phyloP scores from a whole-genome alignment of 2,888 invertebrate genomes.

The Rhagonycha fulva region DNA sequence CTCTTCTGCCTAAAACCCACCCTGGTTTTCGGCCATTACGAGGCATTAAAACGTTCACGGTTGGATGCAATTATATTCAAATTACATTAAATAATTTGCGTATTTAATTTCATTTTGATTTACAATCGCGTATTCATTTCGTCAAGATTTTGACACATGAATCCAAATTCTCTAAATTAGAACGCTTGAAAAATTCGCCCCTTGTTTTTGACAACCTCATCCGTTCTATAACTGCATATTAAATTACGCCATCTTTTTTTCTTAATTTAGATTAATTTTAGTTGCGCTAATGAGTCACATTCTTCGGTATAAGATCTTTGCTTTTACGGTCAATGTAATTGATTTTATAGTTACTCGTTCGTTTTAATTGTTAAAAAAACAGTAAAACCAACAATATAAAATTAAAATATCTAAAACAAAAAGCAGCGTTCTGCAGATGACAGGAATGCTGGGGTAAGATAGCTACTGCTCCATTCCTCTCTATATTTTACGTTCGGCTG shows the following conservation, averaged over 20 bases:
- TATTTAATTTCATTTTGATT: not conserved
- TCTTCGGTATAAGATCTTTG: not conserved
- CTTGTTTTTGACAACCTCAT: not conserved
- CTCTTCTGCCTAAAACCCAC: not conserved
- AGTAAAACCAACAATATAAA: not conserved
- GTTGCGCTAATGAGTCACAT: not conserved
- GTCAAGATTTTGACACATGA: not conserved
- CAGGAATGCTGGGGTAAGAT: slow-evolving; percentile 15
- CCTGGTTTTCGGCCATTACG: not conserved
- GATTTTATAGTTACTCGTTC: not conserved
- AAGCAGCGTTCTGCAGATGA: slow-evolving; percentile 13
- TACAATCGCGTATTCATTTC: not conserved
- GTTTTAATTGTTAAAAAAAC: not conserved
- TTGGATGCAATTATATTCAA: not conserved
- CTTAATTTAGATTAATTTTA: not conserved
- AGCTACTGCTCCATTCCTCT: slow-evolving; percentile 9
- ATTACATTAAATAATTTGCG: not conserved
- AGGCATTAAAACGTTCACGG: not conserved
- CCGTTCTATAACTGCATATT: not conserved
- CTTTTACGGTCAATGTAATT: not conserved
- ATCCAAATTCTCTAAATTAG: not conserved
- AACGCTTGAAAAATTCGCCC: not conserved
- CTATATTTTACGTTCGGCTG: slow-evolving; percentile 9
- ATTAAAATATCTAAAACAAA: slow-evolving; percentile 2
- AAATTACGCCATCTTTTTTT: not conserved